Evolutionary conservation across 2,888 invertebrate genomes (phyloP).

Genomic region (Lottia scabra): DNA sequence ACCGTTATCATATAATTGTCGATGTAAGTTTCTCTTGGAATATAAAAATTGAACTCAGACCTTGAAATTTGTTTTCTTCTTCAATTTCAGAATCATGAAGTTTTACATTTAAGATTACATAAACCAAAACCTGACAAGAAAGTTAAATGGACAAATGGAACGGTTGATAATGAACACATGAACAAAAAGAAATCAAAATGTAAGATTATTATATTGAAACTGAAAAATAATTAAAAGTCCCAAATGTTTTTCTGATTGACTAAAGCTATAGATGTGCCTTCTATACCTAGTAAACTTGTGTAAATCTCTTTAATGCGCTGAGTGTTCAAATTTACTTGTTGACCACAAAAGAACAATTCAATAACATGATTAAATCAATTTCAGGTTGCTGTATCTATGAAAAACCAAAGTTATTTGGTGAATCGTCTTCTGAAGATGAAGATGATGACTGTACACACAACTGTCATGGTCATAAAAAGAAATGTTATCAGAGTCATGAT

Average conservation of each 20-base stretch:
- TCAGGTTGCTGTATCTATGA: slow-evolving; percentile 94
- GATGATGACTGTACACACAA: slow-evolving; percentile 70
- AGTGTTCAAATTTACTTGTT: too few relatives aligned
- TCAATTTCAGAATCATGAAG: slow-evolving; percentile 67
- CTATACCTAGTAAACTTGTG: too few relatives aligned
- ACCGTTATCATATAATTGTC: too few relatives aligned
- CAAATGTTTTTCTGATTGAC: too few relatives aligned
- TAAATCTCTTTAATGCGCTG: too few relatives aligned
- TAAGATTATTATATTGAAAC: slow-evolving; percentile 70
- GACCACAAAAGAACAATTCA: too few relatives aligned
- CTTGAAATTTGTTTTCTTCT: not conserved
- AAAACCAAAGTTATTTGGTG: slow-evolving; percentile 89
- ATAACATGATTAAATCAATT: not conserved
- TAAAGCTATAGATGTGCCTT: too few relatives aligned
- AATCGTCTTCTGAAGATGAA: slow-evolving; percentile 85
- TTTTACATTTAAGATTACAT: slow-evolving; percentile 77
- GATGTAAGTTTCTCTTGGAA: too few relatives aligned
- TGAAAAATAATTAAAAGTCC: too few relatives aligned
- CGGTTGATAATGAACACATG: slow-evolving; percentile 95
- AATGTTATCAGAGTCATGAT: slow-evolving; percentile 52
- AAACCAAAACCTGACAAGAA: slow-evolving; percentile 81
- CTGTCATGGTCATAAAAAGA: slow-evolving; percentile 65
- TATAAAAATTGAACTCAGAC: too few relatives aligned
- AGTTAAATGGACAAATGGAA: slow-evolving; percentile 90
- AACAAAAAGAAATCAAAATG: slow-evolving; percentile 97